Conservation (phyloP, 2,888 invertebrate genomes). For the Idaea aversata region DNA sequence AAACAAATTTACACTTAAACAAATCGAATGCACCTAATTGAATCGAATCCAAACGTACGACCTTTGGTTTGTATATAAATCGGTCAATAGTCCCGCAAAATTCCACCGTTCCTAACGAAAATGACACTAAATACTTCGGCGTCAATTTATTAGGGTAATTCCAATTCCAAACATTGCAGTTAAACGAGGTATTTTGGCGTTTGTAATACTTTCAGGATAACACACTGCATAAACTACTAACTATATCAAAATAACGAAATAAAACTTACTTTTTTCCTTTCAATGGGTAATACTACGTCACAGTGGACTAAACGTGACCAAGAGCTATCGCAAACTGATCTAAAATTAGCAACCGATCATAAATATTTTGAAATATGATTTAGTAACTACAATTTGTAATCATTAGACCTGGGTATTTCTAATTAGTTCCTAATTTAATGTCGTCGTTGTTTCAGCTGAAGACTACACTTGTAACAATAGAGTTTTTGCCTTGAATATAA, state of each 20-base stretch:
- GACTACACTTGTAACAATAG: background rate
- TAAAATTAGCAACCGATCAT: too few relatives aligned
- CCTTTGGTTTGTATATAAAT: conserved; percentile 27
- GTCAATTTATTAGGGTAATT: background rate
- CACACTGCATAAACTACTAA: background rate
- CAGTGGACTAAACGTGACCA: background rate
- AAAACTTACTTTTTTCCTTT: background rate
- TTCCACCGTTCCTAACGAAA: conserved; percentile 5
- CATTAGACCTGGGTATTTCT: background rate
- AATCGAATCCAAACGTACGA: conserved; percentile 36
- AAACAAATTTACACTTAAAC: conserved; percentile 36
- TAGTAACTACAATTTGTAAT: background rate
- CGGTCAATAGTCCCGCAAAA: conserved; percentile 23
- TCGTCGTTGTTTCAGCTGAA: background rate
- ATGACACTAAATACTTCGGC: background rate
- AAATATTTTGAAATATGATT: background rate
- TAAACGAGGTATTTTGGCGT: background rate
- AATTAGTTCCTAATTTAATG: background rate
- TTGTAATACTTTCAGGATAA: background rate
- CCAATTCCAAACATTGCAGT: background rate
- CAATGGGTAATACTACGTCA: background rate
- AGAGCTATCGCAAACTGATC: background rate
- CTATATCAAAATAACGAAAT: background rate
- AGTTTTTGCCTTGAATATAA: background rate
- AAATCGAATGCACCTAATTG: conserved; percentile 33